Conservation (phyloP, 2,113 vertebrate genomes). For the Eleginops maclovinus region DNA sequence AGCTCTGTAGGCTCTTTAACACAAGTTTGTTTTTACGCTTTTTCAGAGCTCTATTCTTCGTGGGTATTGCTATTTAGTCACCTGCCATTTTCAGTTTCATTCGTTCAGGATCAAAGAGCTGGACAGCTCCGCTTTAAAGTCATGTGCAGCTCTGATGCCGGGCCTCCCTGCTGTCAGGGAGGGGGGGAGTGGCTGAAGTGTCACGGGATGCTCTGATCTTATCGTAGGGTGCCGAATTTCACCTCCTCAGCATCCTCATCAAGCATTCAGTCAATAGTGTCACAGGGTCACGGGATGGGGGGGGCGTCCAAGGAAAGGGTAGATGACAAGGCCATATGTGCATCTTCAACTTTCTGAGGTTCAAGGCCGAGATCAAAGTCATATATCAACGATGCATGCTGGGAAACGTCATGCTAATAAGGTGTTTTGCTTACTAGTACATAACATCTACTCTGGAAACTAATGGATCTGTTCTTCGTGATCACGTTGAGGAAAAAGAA, state of each 20-base stretch:
- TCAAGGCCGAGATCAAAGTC: conserved; percentile 60
- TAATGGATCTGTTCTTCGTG: neutral
- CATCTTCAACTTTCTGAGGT: conserved; percentile 30
- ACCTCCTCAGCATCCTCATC: conserved; percentile 90
- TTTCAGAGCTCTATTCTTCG: neutral
- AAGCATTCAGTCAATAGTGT: conserved; percentile 86
- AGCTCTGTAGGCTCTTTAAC: conserved; percentile 16
- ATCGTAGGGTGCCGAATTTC: conserved; percentile 89
- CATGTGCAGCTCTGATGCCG: conserved; percentile 5
- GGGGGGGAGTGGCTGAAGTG: conserved; percentile 66
- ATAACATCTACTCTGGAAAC: neutral
- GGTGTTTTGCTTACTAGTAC: conserved; percentile 10
- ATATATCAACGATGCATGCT: conserved; percentile 5
- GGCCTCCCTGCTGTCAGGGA: conserved; percentile 23
- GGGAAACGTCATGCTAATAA: conserved; percentile 26
- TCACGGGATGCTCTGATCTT: conserved; percentile 83
- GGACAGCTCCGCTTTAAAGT: conserved; percentile 1
- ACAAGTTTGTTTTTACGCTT: neutral
- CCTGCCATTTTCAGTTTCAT: neutral
- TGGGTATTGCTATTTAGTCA: neutral
- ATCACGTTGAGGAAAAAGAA: neutral
- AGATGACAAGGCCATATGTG: conserved; percentile 59
- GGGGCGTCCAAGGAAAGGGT: conserved; percentile 49
- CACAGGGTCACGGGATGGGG: conserved; percentile 70
- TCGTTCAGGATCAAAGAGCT: neutral